Base-by-base conservation (phyloP, 2,113 vertebrate genomes). In the cat (Felis catus) region DNA sequence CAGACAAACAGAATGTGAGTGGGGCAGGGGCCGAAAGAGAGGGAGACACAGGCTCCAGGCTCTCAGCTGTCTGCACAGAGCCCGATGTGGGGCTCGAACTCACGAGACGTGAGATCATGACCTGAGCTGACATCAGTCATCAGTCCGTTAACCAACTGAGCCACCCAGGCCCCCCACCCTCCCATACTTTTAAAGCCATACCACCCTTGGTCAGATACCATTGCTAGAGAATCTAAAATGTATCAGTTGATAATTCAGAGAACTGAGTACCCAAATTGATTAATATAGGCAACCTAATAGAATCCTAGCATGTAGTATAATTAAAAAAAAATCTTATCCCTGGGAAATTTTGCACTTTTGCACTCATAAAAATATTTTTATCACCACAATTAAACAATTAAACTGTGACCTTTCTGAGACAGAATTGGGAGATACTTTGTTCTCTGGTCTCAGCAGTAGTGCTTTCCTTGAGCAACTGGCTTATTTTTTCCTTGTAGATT, bases 401-500 rank as follows among this genome's bases (percentile, higher is more conserved):
- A 87, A 76, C 31, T 91, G 45, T 97, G 53, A 29, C 18, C 11
- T 97, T 93, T 89, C 27, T 45, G 53, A 95, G 65, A 87, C 1
- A 92, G 91, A 96, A 88, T 66, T 95, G 71, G 23, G 58, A 70
- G n/a, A 5, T 80, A 39, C 7, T 92, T 96, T 84, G 51, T 70
- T 16, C 45, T 95, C 36, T 83, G 65, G 11, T 81, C 41, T 93
- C 58, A 86, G 87, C 39, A 70, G 55, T 36, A 81, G 70, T 91
- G 53, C 41, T 91, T 89, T 95, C 70, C 78, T 29, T 63, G 53
- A 96, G 27, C 21, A 84, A 53, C 19, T 73, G 12, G 14, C 91
- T 96, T 84, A 36, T 84, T 66, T 85, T 95, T 95, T 71, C 76
- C 41, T 61, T 63, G 71, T 48, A 66, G 48, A 74, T 81, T 91